phyloP scores from a whole-genome alignment of 2,888 invertebrate genomes.

The Sarcophaga caerulescens region DNA sequence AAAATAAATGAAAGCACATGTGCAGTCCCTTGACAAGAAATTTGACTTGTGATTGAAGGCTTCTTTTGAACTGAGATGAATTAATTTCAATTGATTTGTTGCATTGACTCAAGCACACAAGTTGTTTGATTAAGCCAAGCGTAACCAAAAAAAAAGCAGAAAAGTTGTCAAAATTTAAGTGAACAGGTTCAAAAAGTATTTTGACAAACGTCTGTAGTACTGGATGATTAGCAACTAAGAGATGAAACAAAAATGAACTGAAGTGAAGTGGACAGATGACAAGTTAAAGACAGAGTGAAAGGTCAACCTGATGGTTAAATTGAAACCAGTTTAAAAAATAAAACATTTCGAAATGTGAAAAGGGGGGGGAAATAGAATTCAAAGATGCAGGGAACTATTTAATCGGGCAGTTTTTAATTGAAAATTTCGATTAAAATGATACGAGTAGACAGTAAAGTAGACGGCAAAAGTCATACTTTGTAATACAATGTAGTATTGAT shows the following conservation, averaged over 20 bases:
- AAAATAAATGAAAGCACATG: too few relatives aligned
- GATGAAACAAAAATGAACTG: background rate
- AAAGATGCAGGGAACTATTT: background rate
- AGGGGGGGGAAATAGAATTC: background rate
- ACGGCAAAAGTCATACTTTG: conserved; percentile 7
- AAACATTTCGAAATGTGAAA: background rate
- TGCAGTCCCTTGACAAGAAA: background rate
- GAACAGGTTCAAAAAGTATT: conserved; percentile 72
- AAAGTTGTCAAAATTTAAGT: conserved; percentile 70
- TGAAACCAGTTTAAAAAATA: conserved; percentile 50
- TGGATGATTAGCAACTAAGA: conserved; percentile 24
- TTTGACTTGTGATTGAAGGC: conserved; percentile 21
- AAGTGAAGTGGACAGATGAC: too few relatives aligned
- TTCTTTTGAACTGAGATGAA: conserved; percentile 25
- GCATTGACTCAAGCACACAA: background rate
- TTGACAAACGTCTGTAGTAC: conserved; percentile 72
- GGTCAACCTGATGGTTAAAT: conserved; percentile 42
- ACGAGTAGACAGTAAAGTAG: background rate
- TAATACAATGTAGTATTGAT: conserved; percentile 28
- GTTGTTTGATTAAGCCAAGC: too few relatives aligned
- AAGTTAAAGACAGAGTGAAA: conserved; percentile 25
- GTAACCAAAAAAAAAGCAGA: background rate
- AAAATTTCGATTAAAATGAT: background rate
- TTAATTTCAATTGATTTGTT: conserved; percentile 48
- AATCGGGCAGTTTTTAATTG: conserved; percentile 22